Conservation (phyloP, 2,797 vertebrate species). For the Xerus rutilus region DNA sequence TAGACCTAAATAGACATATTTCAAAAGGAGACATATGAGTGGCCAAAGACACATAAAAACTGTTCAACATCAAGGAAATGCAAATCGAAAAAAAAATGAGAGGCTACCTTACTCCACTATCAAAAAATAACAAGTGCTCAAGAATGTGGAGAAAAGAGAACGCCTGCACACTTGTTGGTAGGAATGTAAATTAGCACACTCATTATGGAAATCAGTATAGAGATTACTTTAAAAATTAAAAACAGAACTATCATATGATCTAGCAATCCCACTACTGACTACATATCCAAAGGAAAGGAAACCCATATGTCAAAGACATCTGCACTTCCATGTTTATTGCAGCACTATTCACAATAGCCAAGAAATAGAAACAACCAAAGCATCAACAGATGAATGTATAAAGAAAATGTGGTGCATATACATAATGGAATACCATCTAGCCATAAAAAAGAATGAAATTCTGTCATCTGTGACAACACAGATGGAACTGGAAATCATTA, state of each 20-base stretch:
- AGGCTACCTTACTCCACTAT: not conserved
- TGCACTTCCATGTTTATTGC: not conserved
- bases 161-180: not conserved
- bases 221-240: not conserved
- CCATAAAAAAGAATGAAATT: not conserved
- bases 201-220: not conserved
- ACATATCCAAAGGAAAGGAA: conserved; percentile 6
- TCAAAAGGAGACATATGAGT: not conserved
- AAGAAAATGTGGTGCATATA: not conserved
- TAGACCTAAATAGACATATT: not conserved
- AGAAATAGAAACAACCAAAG: not conserved
- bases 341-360: not conserved
- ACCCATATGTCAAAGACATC: not conserved
- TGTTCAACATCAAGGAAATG: not conserved
- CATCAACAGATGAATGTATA: not conserved
- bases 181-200: not conserved
- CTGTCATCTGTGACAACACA: not conserved
- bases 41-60: not conserved
- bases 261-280: not conserved
- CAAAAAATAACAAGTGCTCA: not conserved
- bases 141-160: not conserved
- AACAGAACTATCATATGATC: not conserved
- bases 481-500: not conserved
- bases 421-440: not conserved
- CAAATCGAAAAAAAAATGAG: not conserved